Percentiles rank a stretch among this genome's conserved stretches.
Evolutionary conservation across 2,113 vertebrate genomes (phyloP).

Genomic region (Mystacornis crossleyi): DNA sequence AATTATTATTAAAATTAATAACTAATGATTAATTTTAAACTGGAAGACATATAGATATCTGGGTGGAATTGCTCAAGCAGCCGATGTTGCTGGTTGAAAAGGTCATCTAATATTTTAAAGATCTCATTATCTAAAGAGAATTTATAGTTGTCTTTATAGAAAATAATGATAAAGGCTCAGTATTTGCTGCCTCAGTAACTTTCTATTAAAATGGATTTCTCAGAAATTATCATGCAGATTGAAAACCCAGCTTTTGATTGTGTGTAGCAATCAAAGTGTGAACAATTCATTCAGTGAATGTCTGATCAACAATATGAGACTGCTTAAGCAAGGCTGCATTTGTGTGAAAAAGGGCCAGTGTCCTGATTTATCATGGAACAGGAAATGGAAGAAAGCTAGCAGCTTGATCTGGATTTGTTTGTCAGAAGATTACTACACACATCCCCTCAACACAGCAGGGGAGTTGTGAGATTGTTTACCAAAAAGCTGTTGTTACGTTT

Average conservation of each 20-base stretch:
- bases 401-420: slow-evolving; percentile 34
- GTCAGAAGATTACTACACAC: slow-evolving; percentile 25
- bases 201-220: slow-evolving; percentile 68
- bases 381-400: slow-evolving; percentile 40
- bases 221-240: slow-evolving; percentile 74
- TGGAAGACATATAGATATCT: background rate
- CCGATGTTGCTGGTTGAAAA: background rate
- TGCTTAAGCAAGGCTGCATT: slow-evolving; percentile 13
- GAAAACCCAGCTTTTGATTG: slow-evolving; percentile 57
- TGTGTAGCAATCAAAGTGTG: slow-evolving; percentile 69
- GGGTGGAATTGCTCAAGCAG: background rate
- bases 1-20: background rate
- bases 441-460: slow-evolving; percentile 18
- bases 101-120: background rate
- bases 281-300: slow-evolving; percentile 56
- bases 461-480: slow-evolving; percentile 49
- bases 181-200: slow-evolving; percentile 57
- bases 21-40: background rate
- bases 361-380: slow-evolving; percentile 29
- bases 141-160: background rate
- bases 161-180: slow-evolving; percentile 27
- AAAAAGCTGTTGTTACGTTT: slow-evolving; percentile 42
- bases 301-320: slow-evolving; percentile 19
- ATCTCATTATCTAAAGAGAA: slow-evolving; percentile 16
- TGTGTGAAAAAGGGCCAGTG: background rate